A percentile compares a stretch with the other conserved stretches of the same genome.
These are phyloP conservation scores for Apistogramma diplotaenia DNA, from an alignment of 2,113 vertebrate species.

Conservation along the genomic window DNA sequence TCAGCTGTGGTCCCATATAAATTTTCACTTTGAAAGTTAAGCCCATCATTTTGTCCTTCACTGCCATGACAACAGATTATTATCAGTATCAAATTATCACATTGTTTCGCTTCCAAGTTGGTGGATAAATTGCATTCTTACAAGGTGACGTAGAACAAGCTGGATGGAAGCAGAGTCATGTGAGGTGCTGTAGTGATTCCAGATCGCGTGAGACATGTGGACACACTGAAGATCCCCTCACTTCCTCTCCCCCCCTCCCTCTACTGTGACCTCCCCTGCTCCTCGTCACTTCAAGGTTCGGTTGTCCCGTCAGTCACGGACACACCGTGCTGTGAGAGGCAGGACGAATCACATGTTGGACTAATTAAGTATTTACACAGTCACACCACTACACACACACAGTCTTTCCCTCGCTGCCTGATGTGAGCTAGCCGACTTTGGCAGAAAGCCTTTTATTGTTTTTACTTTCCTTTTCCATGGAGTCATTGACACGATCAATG, in stretches of 20 bases:
- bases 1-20: constrained; percentile 37
- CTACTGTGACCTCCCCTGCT: constrained; percentile 38
- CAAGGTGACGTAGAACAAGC: constrained; percentile 34
- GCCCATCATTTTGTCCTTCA: constrained; percentile 48
- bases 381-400: constrained; percentile 34
- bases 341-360: constrained; percentile 56
- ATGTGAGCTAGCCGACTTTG: constrained; percentile 45
- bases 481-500: constrained; percentile 63
- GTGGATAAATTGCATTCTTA: constrained; percentile 61
- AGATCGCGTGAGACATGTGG: constrained; percentile 68
- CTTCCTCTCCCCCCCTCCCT: constrained; percentile 17
- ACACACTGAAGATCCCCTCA: constrained; percentile 19
- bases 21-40: constrained; percentile 50
- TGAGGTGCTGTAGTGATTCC: constrained; percentile 37
- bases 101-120: constrained; percentile 38
- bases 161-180: constrained; percentile 43
- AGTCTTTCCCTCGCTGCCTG: constrained; percentile 11
- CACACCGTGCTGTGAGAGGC: constrained; percentile 28
- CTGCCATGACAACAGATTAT: constrained; percentile 54
- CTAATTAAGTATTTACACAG: constrained; percentile 60
- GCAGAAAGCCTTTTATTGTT: constrained; percentile 58
- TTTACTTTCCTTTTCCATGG: constrained; percentile 66
- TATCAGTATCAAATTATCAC: constrained; percentile 66
- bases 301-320: constrained; percentile 49
- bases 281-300: constrained; percentile 51